Evolutionary conservation across 2,888 invertebrate genomes (phyloP), one percentile per base, ranked within the genome.

Genomic region (Trichopria drosophilae): DNA sequence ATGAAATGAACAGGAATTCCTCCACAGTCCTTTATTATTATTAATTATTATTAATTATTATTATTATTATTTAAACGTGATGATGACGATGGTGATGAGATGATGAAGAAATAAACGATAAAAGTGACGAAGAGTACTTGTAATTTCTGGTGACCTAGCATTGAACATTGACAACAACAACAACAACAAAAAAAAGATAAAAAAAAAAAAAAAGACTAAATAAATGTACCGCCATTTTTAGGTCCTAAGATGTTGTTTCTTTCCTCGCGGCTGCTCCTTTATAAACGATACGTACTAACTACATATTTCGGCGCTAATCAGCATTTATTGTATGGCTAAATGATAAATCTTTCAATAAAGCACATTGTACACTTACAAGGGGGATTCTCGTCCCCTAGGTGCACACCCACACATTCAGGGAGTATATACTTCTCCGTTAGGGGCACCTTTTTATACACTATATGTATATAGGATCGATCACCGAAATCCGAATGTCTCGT

Each of bases 171-270:
- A n/a, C n/a, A n/a, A n/a, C n/a, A n/a, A n/a, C n/a, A n/a, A n/a
- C n/a, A n/a, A n/a, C n/a, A n/a, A n/a, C n/a, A n/a, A n/a, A n/a
- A 46, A 49, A 45, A 51, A 46, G 35, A 51, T 35, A 82, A 29
- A 28, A 31, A 6, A 42, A 6, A 29, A 44, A n/a, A 39, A 82
- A 82, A 82, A 83, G 82, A 82, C 82, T 82, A 82, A 84, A 83
- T 83, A 83, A 84, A 84, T 83, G 83, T 84, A 83, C 83, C 82
- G 82, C 83, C 83, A 83, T 83, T 82, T 83, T 82, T 82, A 82
- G 83, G 82, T 83, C 82, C 82, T 82, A 80, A 82, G 81, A 66
- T 63, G 66, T 65, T 64, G 63, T 68, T 72, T 66, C 65, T 70
- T 71, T 68, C 65, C 67, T 68, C 68, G 57, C 53, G 55, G 59